phyloP scores from a whole-genome alignment of 2,888 invertebrate genomes.

The Pandemis corylana region DNA sequence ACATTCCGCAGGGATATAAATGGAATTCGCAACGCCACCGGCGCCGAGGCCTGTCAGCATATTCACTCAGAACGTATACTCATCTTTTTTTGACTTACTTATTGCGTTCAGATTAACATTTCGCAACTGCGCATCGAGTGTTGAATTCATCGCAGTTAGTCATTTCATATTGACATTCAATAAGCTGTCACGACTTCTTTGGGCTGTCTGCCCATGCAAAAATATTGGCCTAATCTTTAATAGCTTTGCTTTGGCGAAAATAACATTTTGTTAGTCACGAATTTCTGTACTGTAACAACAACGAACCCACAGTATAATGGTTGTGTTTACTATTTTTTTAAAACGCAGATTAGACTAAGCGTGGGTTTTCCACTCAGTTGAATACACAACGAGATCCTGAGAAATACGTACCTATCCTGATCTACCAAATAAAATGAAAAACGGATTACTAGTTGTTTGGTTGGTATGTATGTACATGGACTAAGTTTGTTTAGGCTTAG shows the following conservation, averaged over 20 bases:
- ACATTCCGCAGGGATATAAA: slow-evolving; percentile 52
- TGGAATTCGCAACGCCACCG: slow-evolving; percentile 43
- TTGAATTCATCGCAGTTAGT: not conserved
- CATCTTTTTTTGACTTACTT: slow-evolving; percentile 33
- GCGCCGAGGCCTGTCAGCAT: slow-evolving; percentile 51
- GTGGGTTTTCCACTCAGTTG: slow-evolving; percentile 26
- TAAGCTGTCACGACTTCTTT: not conserved
- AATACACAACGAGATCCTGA: slow-evolving; percentile 20
- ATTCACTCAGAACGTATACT: slow-evolving; percentile 46
- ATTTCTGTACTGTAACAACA: slow-evolving; percentile 3
- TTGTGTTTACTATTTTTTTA: slow-evolving; percentile 26
- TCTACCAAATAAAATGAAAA: slow-evolving; percentile 4
- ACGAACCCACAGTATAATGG: slow-evolving; percentile 8
- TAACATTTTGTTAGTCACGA: not conserved
- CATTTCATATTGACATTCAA: not conserved
- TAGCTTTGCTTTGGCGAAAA: not conserved
- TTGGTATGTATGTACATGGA: not conserved
- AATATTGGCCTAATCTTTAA: not conserved
- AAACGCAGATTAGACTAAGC: slow-evolving; percentile 15
- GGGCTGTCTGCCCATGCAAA: not conserved
- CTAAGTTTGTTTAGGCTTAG: not conserved
- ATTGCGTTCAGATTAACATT: slow-evolving; percentile 21
- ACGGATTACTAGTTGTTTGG: not conserved
- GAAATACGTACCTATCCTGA: not conserved
- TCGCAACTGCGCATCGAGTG: not conserved